Conservation (phyloP, 2,888 invertebrate genomes). For the Cephus spinipes region DNA sequence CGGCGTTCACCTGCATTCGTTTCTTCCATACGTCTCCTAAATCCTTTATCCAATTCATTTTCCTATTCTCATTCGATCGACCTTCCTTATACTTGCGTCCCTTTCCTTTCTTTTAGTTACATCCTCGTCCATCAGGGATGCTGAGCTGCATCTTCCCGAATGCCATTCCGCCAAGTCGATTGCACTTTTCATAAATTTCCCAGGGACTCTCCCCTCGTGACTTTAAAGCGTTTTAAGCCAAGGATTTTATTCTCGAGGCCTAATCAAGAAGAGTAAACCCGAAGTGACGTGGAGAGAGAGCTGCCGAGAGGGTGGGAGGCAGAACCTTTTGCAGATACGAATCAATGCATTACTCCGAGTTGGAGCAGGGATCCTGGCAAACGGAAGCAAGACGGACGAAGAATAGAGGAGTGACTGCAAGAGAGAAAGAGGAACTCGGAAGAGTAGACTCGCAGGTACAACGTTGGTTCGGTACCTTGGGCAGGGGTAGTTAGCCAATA, state of each 20-base stretch:
- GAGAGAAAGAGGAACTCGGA: conserved; percentile 17
- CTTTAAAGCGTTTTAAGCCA: conserved; percentile 19
- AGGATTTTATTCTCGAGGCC: conserved; percentile 55
- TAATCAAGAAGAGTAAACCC: conserved; percentile 66
- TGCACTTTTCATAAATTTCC: conserved; percentile 4
- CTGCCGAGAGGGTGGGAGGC: conserved; percentile 37
- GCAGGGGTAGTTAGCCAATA: conserved; percentile 62
- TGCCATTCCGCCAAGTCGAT: background rate
- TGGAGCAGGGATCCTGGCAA: conserved; percentile 30
- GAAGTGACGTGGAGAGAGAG: conserved; percentile 48
- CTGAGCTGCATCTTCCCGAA: too few relatives aligned
- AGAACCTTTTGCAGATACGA: conserved; percentile 45
- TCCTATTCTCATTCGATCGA: too few relatives aligned
- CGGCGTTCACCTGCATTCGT: too few relatives aligned
- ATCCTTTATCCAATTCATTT: too few relatives aligned
- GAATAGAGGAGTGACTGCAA: conserved; percentile 15
- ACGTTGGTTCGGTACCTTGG: too few relatives aligned
- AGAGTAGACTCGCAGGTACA: background rate
- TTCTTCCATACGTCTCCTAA: too few relatives aligned
- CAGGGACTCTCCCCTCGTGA: background rate
- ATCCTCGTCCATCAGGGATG: too few relatives aligned
- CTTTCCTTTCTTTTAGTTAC: too few relatives aligned
- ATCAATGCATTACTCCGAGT: conserved; percentile 57
- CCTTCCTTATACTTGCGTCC: too few relatives aligned
- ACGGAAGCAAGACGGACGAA: conserved; percentile 9